A percentile compares a stretch with the other conserved stretches of the same genome.
phyloP scores from a whole-genome alignment of 1,140 invertebrate genomes.

The Zaprionus kolodkinae region DNA sequence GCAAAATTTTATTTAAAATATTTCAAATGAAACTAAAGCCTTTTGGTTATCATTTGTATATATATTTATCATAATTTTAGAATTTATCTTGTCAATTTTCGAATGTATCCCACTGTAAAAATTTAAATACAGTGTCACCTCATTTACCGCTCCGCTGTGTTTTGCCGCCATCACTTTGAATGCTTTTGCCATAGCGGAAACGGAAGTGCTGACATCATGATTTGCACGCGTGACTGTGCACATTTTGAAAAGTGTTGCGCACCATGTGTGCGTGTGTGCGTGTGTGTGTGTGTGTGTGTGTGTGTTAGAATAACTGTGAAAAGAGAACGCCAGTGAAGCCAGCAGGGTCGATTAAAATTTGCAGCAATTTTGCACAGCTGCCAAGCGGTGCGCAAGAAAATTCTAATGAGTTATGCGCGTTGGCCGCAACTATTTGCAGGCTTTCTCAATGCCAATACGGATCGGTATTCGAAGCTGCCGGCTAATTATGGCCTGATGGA shows the following conservation, averaged over 20 bases:
- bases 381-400: constrained; percentile 56
- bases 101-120: constrained; percentile 41
- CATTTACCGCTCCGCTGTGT: constrained; percentile 41
- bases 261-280: constrained; percentile 47
- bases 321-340: constrained; percentile 21
- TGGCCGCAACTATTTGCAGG: constrained; percentile 85
- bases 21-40: too few relatives aligned
- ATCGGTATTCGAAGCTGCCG: constrained; percentile 91
- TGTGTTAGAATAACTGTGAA: constrained; percentile 44
- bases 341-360: constrained; percentile 63
- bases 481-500: constrained; percentile 98
- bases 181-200: constrained; percentile 60
- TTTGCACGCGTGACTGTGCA: constrained; percentile 81
- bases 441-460: constrained; percentile 94
- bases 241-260: constrained; percentile 52
- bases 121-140: constrained; percentile 70
- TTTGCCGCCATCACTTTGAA: constrained; percentile 4
- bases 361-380: constrained; percentile 43
- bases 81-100: neutral
- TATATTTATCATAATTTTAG: neutral
- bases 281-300: neutral
- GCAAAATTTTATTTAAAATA: neutral
- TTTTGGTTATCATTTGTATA: neutral
- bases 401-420: constrained; percentile 60
- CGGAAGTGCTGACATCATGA: constrained; percentile 82